Evolutionary conservation across 2,797 vertebrate species (phyloP), one percentile per base, ranked within the genome.

Genomic region (Chrysolophus pictus): DNA sequence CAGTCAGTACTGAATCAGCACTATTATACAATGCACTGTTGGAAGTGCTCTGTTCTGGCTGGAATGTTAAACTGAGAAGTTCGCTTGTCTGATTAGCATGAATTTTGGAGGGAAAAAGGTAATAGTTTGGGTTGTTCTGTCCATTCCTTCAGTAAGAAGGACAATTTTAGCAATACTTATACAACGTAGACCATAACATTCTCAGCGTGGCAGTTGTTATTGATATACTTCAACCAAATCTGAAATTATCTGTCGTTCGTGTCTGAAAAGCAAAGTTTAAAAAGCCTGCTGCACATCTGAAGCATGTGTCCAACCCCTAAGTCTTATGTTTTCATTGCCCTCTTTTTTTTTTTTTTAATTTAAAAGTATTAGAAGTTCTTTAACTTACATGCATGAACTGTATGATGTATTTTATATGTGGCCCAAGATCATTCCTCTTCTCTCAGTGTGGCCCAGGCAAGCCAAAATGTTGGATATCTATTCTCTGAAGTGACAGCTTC

Each of bases 1-100:
- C 78, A 69, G 91, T 80, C 76, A 62, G 72, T 94, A 88, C 87
- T 95, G 96, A 95, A 90, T 96, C 93, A 94, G 95, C 95, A 7
- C 53, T 91, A 9, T 93, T 95, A 88, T 5, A 96, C 90, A 96
- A 94, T 94, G 87, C 83, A 75, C 78, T 83, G 75, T 87, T 95
- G 87, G 93, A 93, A 94, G 72, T 91, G 72, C 89, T 92, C 55
- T 92, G 80, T 78, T 91, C 91, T 84, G 83, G 85, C 87, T 95
- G 95, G 92, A 91, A 87, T 73, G 92, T 93, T 87, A 47, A 81
- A 87, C 76, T 70, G 86, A 71, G 93, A 87, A 71, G 55, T 93
- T 83, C 73, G 53, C 58, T 63, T 1, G 3, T 47, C 65, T 80
- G 88, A 62, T 80, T 69, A 75, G 46, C 65, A 33, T 3, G 3